Base-by-base conservation (phyloP, 2,113 vertebrate genomes). In the Phalacrocorax carbo region DNA sequence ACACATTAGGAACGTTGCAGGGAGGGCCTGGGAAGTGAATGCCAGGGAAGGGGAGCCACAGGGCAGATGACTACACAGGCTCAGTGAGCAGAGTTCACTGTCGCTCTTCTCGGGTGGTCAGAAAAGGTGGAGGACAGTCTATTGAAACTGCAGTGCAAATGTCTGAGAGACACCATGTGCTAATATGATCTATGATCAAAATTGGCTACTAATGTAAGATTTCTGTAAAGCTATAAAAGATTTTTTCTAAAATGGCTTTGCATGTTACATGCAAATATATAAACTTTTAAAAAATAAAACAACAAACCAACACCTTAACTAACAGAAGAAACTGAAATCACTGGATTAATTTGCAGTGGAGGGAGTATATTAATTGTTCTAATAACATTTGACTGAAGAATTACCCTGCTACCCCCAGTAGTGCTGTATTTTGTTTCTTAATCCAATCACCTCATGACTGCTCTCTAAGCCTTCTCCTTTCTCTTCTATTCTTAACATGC, bases 361-460 rank as follows among this genome's bases (percentile, higher is more conserved):
- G 23, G 34, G 58, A 51, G 78, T 66, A 3, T 72, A 61, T 82
- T 88, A 92, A 71, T 92, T 77, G 38, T 58, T 92, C 82, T 78
- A 68, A 68, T 83, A 81, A 55, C 26, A n/a, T 65, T 51, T 92
- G 71, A 55, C 86, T 94, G 69, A 42, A 83, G 51, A 93, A 88
- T 91, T 92, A 70, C 34, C 3, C 27, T 88, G 61, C 64, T 81
- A 32, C 55, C 88, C 38, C 61, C 61, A 80, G 48, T 58, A 27
- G 73, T 70, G 42, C 60, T 60, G 60, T 48, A 11, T 30, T 94
- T 86, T 81, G 38, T 66, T 96, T 88, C 88, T 96, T 95, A 90
- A 92, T 93, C 72, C 61, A 75, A 5, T 94, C 46, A 46, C 76
- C 38, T 88, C 15, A 48, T 82, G 81, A 73, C 71, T 83, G 42